Base-by-base conservation (phyloP, 1,140 invertebrate genomes). In the Magallana ariakensis region DNA sequence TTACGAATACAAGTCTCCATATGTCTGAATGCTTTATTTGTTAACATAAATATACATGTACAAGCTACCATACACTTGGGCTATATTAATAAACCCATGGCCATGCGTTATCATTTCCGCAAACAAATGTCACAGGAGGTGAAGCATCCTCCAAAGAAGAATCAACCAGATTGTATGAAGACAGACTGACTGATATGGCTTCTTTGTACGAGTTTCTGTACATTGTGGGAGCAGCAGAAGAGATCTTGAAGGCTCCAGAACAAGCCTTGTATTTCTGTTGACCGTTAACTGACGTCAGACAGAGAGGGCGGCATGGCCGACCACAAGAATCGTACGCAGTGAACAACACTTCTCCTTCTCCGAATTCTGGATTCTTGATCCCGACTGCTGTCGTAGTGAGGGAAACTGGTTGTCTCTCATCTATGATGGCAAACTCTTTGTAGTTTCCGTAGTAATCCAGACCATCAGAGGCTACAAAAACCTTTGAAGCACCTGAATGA, bases 361-460 rank as follows among this genome's bases (percentile, higher is more conserved):
- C 81, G 26, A 70, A 55, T 26, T 58, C 60, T 9, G 86, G 86
- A 53, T 83, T 84, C 82, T 87, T 87, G 13, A 87, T 60, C 11
- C 81, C 86, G n/a, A 87, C 60, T 57, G 83, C 60, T n/a, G 86
- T 75, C 58, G 70, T 83, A 19, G 60, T 57, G 5, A 55, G n/a
- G 1, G 86, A 83, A 19, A 83, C 66, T 4, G 86, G 46, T 19
- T 70, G 19, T 33, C 80, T 66, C 26, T 83, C 81, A 56, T 87
- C 86, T 16, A 87, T 55, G 7, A 87, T 70, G 53, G 53, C 86
- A 56, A 54, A 83, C 11, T 87, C 86, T 33, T 83, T 87, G 81
- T 87, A 87, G 8, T 26, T 83, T n/a, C 86, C 86, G 16, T 22
- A 75, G 53, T 87, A 87, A 19, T 84, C 66, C n/a, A 87, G 56